A percentile compares a stretch with the other conserved stretches of the same genome.
Evolutionary conservation across 2,797 vertebrate species (phyloP).

Genomic region (Miopithecus talapoin): DNA sequence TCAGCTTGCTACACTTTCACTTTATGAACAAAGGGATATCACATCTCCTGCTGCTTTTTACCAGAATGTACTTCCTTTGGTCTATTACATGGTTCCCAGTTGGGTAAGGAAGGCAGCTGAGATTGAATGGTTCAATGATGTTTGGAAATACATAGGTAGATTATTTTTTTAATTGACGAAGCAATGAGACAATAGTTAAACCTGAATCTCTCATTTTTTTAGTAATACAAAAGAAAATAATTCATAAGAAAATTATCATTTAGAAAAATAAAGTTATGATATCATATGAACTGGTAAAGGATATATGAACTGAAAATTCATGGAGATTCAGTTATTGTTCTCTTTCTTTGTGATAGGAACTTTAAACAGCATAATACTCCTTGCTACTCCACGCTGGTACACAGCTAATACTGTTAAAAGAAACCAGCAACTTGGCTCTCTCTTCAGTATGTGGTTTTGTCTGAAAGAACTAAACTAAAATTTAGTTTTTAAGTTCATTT

Average conservation of each 20-base stretch:
- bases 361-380: neutral
- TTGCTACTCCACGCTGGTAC: neutral
- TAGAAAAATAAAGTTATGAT: neutral
- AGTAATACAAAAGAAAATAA: neutral
- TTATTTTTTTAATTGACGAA: neutral
- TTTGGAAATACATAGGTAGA: neutral
- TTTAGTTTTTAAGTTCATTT: neutral
- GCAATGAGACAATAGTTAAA: neutral
- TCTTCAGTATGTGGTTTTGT: neutral
- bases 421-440: neutral
- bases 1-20: neutral
- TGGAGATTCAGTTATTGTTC: neutral
- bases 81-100: neutral
- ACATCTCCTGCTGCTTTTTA: neutral
- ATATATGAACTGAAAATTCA: neutral
- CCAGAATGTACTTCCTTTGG: neutral
- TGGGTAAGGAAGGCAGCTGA: neutral
- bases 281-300: neutral
- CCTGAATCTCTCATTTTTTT: neutral
- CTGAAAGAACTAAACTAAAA: neutral
- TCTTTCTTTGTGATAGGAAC: neutral
- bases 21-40: constrained; percentile 10
- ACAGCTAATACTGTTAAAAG: neutral
- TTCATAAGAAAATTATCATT: neutral
- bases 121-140: neutral